Conservation (phyloP, 2,888 invertebrate species). For the Caenorhabditis angaria region DNA sequence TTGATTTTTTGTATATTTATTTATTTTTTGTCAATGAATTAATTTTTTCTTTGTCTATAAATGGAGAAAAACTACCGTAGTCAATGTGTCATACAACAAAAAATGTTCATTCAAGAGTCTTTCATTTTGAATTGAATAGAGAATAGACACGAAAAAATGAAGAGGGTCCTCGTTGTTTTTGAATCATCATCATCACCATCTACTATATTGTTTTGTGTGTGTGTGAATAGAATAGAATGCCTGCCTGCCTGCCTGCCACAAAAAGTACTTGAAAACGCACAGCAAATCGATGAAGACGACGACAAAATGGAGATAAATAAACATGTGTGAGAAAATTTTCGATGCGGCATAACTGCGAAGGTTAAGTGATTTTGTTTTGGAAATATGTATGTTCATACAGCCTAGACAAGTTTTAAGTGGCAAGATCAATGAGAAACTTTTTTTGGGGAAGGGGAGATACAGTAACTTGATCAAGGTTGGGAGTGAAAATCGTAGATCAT, state of each 20-base stretch:
- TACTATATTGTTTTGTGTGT: background rate
- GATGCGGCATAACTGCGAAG: no score
- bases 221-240: background rate
- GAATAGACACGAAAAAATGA: slow-evolving; percentile 4
- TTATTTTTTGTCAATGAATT: background rate
- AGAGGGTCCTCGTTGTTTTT: slow-evolving; percentile 4
- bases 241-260: background rate
- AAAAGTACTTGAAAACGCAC: background rate
- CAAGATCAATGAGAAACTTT: no score
- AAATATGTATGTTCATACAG: no score
- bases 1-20: slow-evolving; percentile 1
- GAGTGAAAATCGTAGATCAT: no score
- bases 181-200: background rate
- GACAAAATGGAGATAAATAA: background rate
- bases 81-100: no score
- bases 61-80: no score
- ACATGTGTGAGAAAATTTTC: background rate
- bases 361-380: no score
- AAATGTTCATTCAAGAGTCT: slow-evolving; percentile 3
- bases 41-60: background rate
- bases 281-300: background rate
- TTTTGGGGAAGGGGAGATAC: no score
- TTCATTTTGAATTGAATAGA: background rate
- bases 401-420: no score
- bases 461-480: no score